Conservation (phyloP, 2,888 invertebrate genomes). For the Baccha elongata region DNA sequence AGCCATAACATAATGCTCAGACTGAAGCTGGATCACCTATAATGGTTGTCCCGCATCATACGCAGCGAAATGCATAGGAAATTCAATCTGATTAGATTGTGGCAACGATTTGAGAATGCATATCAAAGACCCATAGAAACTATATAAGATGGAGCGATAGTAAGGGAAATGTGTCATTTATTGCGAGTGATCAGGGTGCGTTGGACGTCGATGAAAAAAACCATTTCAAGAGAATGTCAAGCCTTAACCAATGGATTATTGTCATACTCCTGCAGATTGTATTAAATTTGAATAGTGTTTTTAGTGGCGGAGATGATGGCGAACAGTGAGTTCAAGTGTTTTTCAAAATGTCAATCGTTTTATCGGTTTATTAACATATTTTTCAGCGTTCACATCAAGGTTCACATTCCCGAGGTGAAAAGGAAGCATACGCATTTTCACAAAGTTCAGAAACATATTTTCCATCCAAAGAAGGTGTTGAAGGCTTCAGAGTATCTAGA, state of each 20-base stretch:
- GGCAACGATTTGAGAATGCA: slow-evolving; percentile 39
- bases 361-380: background rate
- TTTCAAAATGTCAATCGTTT: background rate
- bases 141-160: slow-evolving; percentile 64
- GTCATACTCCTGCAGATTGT: slow-evolving; percentile 45
- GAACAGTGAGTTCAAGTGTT: slow-evolving; percentile 62
- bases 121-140: slow-evolving; percentile 36
- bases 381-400: slow-evolving; percentile 66
- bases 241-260: slow-evolving; percentile 62
- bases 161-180: slow-evolving; percentile 70
- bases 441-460: slow-evolving; percentile 59
- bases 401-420: slow-evolving; percentile 60
- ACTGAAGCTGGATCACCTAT: slow-evolving; percentile 23
- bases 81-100: slow-evolving; percentile 65
- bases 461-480: slow-evolving; percentile 59
- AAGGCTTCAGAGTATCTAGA: slow-evolving; percentile 30
- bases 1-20: slow-evolving; percentile 16
- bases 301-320: slow-evolving; percentile 38
- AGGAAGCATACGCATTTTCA: slow-evolving; percentile 57
- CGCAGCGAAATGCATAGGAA: slow-evolving; percentile 46
- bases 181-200: slow-evolving; percentile 53
- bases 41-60: slow-evolving; percentile 12
- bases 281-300: slow-evolving; percentile 30
- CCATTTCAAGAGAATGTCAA: slow-evolving; percentile 41
- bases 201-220: slow-evolving; percentile 30